These are phyloP conservation scores for Anthopleura xanthogrammica DNA, from an alignment of 92 coral and sea anemone species.

Conservation along the genomic window DNA sequence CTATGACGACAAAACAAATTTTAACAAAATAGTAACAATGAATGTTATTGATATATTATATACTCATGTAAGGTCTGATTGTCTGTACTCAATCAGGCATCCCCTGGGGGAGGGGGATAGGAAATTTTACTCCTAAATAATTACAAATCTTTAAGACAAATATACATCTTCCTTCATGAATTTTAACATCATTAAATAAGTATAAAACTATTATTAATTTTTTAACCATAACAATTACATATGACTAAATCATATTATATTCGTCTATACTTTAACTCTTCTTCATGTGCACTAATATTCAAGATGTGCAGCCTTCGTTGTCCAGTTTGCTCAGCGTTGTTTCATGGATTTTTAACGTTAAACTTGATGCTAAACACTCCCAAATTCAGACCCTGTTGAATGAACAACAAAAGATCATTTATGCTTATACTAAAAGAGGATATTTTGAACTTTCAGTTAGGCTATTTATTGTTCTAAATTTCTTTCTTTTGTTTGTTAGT, in stretches of 20 bases:
- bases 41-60: too few relatives aligned
- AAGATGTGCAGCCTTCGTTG: neutral
- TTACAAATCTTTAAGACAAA: neutral
- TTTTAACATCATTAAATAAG: neutral
- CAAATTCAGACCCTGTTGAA: constrained; percentile 7
- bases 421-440: too few relatives aligned
- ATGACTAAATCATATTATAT: neutral
- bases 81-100: too few relatives aligned
- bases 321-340: neutral
- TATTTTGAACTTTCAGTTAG: too few relatives aligned
- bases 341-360: constrained; percentile 16
- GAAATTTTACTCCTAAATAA: neutral
- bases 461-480: neutral
- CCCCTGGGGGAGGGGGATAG: neutral
- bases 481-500: neutral
- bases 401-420: neutral
- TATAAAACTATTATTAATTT: neutral
- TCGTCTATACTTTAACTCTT: neutral
- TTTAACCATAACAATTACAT: neutral
- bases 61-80: neutral
- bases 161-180: neutral
- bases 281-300: neutral
- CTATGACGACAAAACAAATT: too few relatives aligned
- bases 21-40: too few relatives aligned
- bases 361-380: constrained; percentile 21